Percentiles rank a stretch among this genome's conserved stretches.
Evolutionary conservation across 2,113 vertebrate genomes (phyloP).

Genomic region (Arenaria interpres): DNA sequence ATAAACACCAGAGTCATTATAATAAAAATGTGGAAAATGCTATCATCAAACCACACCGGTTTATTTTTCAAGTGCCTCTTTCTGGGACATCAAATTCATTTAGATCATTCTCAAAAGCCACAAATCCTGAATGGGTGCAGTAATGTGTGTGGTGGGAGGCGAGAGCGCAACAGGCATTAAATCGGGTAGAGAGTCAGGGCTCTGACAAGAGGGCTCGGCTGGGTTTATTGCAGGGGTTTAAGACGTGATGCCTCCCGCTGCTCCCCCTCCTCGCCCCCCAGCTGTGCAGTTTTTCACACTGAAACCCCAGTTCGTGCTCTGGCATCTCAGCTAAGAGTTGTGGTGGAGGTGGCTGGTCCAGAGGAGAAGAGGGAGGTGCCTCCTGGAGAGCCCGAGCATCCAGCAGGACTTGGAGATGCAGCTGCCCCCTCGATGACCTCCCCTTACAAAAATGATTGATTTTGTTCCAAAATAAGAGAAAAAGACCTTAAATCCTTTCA

Average conservation of each 20-base stretch:
- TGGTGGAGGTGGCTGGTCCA: neutral
- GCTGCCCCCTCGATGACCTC: neutral
- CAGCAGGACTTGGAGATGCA: neutral
- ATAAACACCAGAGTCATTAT: conserved; percentile 58
- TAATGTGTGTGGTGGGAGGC: conserved; percentile 60
- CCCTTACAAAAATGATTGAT: neutral
- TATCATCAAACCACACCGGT: conserved; percentile 49
- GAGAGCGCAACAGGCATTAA: conserved; percentile 9
- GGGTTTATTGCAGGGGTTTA: neutral
- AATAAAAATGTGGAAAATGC: conserved; percentile 59
- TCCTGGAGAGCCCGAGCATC: neutral
- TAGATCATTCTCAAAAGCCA: conserved; percentile 58
- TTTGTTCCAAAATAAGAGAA: neutral
- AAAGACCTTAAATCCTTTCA: neutral
- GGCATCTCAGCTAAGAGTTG: neutral
- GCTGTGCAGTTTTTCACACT: neutral
- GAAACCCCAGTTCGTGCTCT: neutral
- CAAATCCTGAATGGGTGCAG: conserved; percentile 44
- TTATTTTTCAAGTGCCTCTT: conserved; percentile 61
- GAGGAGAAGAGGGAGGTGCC: neutral
- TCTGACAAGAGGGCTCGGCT: neutral
- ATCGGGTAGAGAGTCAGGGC: neutral
- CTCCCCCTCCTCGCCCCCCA: neutral
- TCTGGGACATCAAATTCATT: conserved; percentile 69
- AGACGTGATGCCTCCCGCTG: neutral